Conservation (phyloP, 2,888 invertebrate species). For the Philaethria dido region DNA sequence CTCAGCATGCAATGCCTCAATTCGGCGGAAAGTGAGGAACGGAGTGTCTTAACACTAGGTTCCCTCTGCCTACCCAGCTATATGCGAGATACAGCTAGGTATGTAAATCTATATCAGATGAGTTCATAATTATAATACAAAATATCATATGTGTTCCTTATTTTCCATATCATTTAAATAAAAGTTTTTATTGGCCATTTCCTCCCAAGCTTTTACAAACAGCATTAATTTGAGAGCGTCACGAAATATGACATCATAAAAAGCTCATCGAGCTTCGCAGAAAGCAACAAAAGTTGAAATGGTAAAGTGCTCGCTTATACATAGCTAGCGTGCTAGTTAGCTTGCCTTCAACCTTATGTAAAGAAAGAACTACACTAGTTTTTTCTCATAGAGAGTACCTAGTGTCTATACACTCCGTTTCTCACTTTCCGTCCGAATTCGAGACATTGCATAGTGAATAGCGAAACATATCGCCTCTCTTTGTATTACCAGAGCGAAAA, state of each 20-base stretch:
- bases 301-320: slow-evolving; percentile 11
- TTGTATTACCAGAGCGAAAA: too few relatives aligned
- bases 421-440: neutral
- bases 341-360: slow-evolving; percentile 1
- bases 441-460: too few relatives aligned
- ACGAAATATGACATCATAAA: slow-evolving; percentile 27
- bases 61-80: too few relatives aligned
- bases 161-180: neutral
- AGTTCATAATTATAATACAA: neutral
- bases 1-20: too few relatives aligned
- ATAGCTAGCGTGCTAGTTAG: too few relatives aligned
- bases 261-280: slow-evolving; percentile 24
- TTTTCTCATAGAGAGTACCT: too few relatives aligned
- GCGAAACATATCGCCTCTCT: too few relatives aligned
- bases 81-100: too few relatives aligned
- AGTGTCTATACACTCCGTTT: neutral
- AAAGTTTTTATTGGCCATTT: neutral
- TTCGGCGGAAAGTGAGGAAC: too few relatives aligned
- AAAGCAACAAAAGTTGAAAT: slow-evolving; percentile 17
- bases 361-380: neutral
- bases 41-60: too few relatives aligned
- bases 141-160: neutral
- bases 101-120: too few relatives aligned
- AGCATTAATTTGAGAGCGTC: slow-evolving; percentile 12
- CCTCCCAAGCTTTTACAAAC: neutral